Percentiles rank a stretch among this genome's conserved stretches.
Evolutionary conservation across 2,888 invertebrate species (phyloP).

Genomic region (Homarus gammarus): DNA sequence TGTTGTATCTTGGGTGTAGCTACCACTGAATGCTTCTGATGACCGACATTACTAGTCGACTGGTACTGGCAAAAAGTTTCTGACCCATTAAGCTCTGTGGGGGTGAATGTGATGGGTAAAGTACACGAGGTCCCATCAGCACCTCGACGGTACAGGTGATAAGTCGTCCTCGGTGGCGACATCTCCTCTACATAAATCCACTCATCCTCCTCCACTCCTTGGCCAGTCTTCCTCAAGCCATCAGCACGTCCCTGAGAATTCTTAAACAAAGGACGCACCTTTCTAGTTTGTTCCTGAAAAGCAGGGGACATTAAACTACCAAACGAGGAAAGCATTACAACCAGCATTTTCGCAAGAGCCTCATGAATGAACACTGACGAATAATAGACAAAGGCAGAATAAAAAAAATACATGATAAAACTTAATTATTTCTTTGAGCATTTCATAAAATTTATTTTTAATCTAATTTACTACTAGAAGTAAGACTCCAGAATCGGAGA

Average conservation of each 20-base stretch:
- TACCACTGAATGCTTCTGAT: too few species aligned
- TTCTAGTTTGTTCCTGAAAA: constrained; percentile 1
- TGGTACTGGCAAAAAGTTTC: too few species aligned
- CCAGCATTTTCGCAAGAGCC: too few species aligned
- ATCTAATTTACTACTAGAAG: neutral
- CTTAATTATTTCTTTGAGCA: neutral
- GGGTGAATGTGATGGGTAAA: constrained; percentile 34
- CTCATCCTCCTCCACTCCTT: constrained; percentile 18
- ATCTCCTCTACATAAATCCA: constrained; percentile 44
- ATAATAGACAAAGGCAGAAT: neutral
- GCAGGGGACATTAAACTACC: neutral
- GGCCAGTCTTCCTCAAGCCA: too few species aligned
- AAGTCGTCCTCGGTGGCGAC: constrained; percentile 38
- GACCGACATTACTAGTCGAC: too few species aligned
- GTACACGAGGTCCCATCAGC: constrained; percentile 29
- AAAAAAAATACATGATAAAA: neutral
- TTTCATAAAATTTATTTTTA: neutral
- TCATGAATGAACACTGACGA: too few species aligned
- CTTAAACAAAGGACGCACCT: constrained; percentile 16
- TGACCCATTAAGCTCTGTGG: neutral
- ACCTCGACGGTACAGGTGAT: constrained; percentile 35
- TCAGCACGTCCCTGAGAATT: neutral
- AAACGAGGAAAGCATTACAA: neutral
- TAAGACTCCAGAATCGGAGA: too few species aligned
- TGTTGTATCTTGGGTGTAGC: neutral